A percentile compares a stretch with the other conserved stretches of the same genome.
Conservation (phyloP, 2,113 vertebrate genomes). For the Tragelaphus imberbis region DNA sequence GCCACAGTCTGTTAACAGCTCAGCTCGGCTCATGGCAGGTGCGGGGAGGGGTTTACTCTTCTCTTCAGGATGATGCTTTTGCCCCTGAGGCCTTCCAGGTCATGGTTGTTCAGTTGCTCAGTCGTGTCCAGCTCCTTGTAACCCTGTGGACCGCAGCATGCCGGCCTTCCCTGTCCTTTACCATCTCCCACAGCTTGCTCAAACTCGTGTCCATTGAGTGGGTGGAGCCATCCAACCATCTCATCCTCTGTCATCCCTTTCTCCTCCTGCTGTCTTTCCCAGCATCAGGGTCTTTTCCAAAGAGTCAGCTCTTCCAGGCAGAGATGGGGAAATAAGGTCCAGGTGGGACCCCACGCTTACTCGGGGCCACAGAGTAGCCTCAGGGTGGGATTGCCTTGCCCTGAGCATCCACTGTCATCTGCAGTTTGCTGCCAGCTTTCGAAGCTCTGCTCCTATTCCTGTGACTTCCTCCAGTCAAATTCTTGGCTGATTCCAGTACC, state of each 20-base stretch:
- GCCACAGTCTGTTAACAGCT: background rate
- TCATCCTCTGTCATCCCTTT: background rate
- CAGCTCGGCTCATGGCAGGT: background rate
- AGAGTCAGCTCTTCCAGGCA: background rate
- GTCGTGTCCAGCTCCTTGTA: background rate
- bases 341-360: background rate
- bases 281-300: background rate
- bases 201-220: background rate
- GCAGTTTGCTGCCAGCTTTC: background rate
- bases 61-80: background rate
- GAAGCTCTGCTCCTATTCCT: background rate
- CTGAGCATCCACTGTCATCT: background rate
- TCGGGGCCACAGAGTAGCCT: background rate
- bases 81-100: background rate
- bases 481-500: background rate
- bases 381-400: background rate
- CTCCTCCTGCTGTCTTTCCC: background rate
- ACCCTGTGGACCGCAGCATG: background rate
- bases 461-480: background rate
- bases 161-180: background rate
- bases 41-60: background rate
- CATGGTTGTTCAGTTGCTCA: background rate
- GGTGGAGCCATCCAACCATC: background rate
- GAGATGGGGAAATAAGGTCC: background rate
- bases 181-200: background rate